Evolutionary conservation across 2,888 invertebrate species (phyloP), one percentile per base, ranked within the genome.

Genomic region (Limnephilus rhombicus): DNA sequence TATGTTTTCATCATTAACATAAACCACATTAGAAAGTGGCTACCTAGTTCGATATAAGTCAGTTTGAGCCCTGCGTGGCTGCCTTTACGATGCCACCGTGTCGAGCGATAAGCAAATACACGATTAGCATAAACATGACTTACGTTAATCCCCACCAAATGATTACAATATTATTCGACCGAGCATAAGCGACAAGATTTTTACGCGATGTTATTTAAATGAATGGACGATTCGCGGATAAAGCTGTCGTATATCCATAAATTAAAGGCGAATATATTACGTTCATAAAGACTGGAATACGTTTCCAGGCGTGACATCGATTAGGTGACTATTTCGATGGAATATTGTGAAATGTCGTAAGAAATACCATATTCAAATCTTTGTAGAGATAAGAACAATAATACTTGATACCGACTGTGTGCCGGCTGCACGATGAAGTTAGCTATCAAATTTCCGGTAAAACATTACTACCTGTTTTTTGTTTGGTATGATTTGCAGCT

Each of bases 401-500:
- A 68, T 68, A n/a, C 13, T 45, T n/a, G 45, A 41, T 29, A 34
- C 45, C 87, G 87, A 34, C 49, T 53, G 87, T 29, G 29, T 34
- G 31, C 53, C 87, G 68, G 68, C 31, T 31, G 68, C 37, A 53
- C 87, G 9, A 31, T 87, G 31, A 41, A 80, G 80, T 18, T 80
- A 80, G 91, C 80, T 86, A 91, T 91, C 91, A 80, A 86, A 91
- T 91, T 86, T 86, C 91, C 91, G 90, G 91, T 91, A 86, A 91
- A 86, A 86, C 86, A 91, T 86, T 86, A 91, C 91, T 91, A 91
- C 91, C 91, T 91, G 91, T 91, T 91, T 90, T 90, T 90, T 91
- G 81, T 90, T 41, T 68, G 37, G 34, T 87, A 80, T 86, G 86
- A 91, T 91, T 91, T 91, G 91, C 91, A 91, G 86, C 86, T 86